Conservation (phyloP, 2,888 invertebrate genomes). For the Macrophya annulata region DNA sequence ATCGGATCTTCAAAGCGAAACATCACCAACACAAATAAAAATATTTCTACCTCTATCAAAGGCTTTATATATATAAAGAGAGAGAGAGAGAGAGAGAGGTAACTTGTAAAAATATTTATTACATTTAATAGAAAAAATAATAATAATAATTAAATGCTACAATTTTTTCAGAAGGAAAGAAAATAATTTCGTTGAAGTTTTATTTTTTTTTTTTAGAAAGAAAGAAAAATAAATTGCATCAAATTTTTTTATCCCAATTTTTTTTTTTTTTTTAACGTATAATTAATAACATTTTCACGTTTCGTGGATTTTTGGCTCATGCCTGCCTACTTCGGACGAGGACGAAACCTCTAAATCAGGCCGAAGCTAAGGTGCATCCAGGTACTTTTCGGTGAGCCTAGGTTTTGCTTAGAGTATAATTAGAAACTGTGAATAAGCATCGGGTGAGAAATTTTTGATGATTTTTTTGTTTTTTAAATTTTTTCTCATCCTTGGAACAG, state of each 20-base stretch:
- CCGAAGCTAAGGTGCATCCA: neutral
- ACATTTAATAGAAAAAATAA: no score
- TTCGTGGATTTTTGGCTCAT: neutral
- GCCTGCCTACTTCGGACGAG: neutral
- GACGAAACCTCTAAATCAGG: slow-evolving; percentile 1
- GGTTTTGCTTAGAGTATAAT: slow-evolving; percentile 14
- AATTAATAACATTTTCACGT: neutral
- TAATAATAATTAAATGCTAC: no score
- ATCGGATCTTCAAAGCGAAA: slow-evolving; percentile 54
- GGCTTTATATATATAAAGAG: no score
- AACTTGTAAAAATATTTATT: no score
- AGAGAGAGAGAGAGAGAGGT: no score
- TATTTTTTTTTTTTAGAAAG: no score
- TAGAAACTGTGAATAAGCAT: neutral
- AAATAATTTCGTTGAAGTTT: no score
- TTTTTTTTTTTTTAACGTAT: no score
- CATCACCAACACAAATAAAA: neutral
- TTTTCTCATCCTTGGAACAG: no score
- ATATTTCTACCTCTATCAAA: neutral
- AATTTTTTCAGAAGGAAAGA: no score
- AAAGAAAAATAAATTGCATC: no score
- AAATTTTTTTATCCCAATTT: no score
- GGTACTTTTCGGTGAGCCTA: slow-evolving; percentile 12
- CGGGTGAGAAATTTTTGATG: neutral
- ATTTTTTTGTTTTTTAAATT: neutral